These are phyloP conservation scores for Nanorana parkeri DNA, from an alignment of 2,113 vertebrate species.

Conservation along the genomic window DNA sequence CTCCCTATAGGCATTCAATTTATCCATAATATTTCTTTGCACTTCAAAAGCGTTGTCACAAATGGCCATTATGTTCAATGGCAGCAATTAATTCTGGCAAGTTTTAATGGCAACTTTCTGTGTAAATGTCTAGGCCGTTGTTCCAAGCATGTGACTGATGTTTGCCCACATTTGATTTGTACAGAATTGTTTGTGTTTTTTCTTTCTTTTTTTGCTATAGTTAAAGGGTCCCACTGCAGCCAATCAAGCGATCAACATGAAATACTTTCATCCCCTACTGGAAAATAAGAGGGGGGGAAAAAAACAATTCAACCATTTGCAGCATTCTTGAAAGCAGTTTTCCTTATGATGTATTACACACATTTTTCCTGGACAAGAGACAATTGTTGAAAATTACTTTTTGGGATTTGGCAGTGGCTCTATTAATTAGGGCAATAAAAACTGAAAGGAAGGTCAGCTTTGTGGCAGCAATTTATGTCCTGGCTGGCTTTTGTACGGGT, in stretches of 20 bases:
- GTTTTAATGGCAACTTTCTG: slow-evolving; percentile 84
- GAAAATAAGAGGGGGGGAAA: slow-evolving; percentile 75
- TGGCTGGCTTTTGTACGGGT: background rate
- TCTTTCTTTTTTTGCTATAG: slow-evolving; percentile 73
- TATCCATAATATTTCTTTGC: slow-evolving; percentile 84
- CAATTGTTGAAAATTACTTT: slow-evolving; percentile 64
- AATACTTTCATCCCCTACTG: slow-evolving; percentile 77
- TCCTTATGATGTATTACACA: slow-evolving; percentile 71
- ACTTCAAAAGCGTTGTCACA: slow-evolving; percentile 80
- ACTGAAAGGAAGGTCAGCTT: slow-evolving; percentile 26
- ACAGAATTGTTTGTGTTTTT: slow-evolving; percentile 73
- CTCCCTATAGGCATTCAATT: slow-evolving; percentile 79
- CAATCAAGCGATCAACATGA: slow-evolving; percentile 87
- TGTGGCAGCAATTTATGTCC: slow-evolving; percentile 30
- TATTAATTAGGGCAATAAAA: slow-evolving; percentile 48
- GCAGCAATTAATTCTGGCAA: slow-evolving; percentile 86
- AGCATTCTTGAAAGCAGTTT: slow-evolving; percentile 68
- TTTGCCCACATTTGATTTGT: slow-evolving; percentile 79
- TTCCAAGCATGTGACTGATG: slow-evolving; percentile 74
- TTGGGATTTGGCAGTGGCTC: slow-evolving; percentile 40
- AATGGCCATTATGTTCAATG: slow-evolving; percentile 80
- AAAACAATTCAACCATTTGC: slow-evolving; percentile 70
- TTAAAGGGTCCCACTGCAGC: slow-evolving; percentile 86
- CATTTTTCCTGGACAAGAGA: slow-evolving; percentile 74
- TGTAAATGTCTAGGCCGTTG: slow-evolving; percentile 79